These are phyloP conservation scores for Phanerotoma sp. DNA, from an alignment of 2,888 invertebrate species.

Conservation along the genomic window DNA sequence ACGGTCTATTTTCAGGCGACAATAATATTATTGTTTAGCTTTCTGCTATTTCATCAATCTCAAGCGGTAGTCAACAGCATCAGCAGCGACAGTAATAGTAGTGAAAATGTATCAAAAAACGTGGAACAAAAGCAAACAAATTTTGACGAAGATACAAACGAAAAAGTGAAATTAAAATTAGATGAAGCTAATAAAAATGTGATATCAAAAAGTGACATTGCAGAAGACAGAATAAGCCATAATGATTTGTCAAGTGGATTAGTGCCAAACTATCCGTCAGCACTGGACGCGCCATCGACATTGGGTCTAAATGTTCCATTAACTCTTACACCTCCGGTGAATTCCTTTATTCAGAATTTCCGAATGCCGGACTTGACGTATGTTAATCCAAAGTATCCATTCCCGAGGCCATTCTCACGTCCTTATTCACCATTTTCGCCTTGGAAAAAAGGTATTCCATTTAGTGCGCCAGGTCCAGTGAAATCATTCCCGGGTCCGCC, in stretches of 20 bases:
- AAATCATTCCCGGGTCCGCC: conserved; percentile 40
- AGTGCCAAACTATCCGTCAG: conserved; percentile 53
- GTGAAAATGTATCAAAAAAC: conserved; percentile 25
- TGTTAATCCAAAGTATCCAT: conserved; percentile 39
- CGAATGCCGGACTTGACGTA: conserved; percentile 46
- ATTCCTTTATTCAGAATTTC: conserved; percentile 38
- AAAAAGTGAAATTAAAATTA: conserved; percentile 1
- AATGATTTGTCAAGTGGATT: conserved; percentile 50
- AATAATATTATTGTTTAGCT: conserved; percentile 40
- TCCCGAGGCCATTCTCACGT: conserved; percentile 40
- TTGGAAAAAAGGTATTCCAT: conserved; percentile 34
- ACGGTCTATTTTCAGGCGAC: conserved; percentile 46
- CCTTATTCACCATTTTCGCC: conserved; percentile 53
- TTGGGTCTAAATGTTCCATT: conserved; percentile 62
- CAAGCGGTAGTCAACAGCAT: conserved; percentile 49
- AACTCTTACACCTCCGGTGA: conserved; percentile 36
- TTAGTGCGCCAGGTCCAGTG: conserved; percentile 21
- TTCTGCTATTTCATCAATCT: conserved; percentile 42
- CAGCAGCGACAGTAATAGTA: conserved; percentile 38
- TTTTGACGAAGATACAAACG: conserved; percentile 34
- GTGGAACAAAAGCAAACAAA: conserved; percentile 33
- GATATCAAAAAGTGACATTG: conserved; percentile 28
- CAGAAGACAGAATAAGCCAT: conserved; percentile 49
- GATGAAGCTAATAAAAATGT: not conserved
- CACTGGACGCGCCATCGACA: conserved; percentile 53